Evolutionary conservation across 2,113 vertebrate genomes (phyloP).

Genomic region (Eurystomus gularis): DNA sequence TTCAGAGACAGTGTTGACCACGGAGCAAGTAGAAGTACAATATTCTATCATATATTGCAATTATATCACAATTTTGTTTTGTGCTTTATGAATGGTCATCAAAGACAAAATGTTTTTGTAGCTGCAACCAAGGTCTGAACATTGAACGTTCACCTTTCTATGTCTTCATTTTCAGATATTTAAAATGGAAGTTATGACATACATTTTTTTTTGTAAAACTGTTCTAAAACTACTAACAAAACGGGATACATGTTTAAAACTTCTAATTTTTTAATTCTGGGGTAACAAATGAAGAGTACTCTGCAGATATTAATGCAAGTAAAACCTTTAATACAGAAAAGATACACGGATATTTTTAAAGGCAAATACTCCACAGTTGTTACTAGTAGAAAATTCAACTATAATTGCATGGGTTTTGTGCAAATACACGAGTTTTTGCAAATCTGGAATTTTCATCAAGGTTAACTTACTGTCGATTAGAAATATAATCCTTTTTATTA

Average conservation of each 20-base stretch:
- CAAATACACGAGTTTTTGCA: neutral
- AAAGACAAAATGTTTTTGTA: neutral
- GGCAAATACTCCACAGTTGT: neutral
- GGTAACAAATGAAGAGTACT: neutral
- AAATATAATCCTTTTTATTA: neutral
- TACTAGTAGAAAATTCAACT: neutral
- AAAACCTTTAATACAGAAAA: neutral
- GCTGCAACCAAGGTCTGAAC: neutral
- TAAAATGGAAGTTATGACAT: neutral
- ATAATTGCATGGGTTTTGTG: fast-evolving
- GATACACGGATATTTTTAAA: neutral
- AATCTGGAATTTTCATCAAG: neutral
- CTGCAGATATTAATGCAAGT: neutral
- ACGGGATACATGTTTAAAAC: neutral
- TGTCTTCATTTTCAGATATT: neutral
- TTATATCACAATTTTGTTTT: neutral
- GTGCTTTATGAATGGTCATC: neutral
- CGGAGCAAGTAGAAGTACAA: neutral
- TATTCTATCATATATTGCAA: neutral
- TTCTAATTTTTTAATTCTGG: neutral
- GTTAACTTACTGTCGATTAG: neutral
- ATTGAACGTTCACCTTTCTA: neutral
- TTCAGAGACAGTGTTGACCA: neutral
- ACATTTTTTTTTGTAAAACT: neutral
- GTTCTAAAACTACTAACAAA: neutral